Evolutionary conservation across 2,888 invertebrate species (phyloP).

Genomic region (Odiellus spinosus): DNA sequence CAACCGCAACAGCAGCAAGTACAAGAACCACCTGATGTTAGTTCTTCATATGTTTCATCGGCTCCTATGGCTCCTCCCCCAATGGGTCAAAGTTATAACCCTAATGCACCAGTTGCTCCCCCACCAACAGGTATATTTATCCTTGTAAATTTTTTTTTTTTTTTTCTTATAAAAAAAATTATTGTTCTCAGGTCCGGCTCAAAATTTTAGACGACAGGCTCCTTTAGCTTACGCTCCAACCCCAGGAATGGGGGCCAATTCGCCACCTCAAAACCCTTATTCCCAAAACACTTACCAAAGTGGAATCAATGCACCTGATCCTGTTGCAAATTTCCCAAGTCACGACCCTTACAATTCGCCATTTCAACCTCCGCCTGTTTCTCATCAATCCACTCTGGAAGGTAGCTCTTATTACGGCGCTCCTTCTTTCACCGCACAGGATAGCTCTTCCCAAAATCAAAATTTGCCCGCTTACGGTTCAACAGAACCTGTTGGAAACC

Average conservation of each 20-base stretch:
- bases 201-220: conserved; percentile 1
- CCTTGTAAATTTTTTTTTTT: neutral
- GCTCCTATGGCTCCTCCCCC: neutral
- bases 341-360: neutral
- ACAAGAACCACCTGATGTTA: too few species aligned
- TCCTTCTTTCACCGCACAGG: neutral
- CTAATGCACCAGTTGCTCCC: neutral
- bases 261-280: neutral
- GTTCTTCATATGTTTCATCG: neutral
- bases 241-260: neutral
- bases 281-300: neutral
- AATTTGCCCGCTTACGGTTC: neutral
- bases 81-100: neutral
- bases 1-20: too few species aligned
- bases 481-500: neutral
- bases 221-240: conserved; percentile 1
- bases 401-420: too few species aligned
- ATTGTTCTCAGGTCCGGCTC: neutral
- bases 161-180: neutral
- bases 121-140: neutral
- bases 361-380: neutral
- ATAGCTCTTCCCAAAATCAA: neutral
- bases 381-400: neutral
- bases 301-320: neutral
- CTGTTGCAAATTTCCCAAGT: neutral